Evolutionary conservation across 2,113 vertebrate species (phyloP).

Genomic region (Parotia lawesii): DNA sequence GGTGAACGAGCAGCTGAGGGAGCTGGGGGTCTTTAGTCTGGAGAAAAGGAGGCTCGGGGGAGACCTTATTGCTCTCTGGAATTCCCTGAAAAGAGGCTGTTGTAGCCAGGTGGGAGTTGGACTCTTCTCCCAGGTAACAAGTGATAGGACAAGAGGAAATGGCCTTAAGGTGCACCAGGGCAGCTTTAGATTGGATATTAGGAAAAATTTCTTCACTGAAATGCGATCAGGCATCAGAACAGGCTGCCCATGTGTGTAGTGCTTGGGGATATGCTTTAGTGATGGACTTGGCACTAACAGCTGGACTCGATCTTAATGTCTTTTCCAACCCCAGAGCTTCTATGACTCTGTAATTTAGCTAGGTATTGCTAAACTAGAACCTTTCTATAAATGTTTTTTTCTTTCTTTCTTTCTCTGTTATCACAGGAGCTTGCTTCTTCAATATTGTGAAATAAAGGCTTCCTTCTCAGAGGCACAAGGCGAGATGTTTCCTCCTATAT

Average conservation of each 20-base stretch:
- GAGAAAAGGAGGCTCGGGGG: neutral
- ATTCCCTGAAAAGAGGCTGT: neutral
- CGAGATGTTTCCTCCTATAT: neutral
- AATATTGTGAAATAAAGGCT: neutral
- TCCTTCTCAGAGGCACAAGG: neutral
- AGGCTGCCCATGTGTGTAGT: neutral
- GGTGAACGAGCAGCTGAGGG: neutral
- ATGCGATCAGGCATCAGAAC: neutral
- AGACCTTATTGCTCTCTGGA: neutral
- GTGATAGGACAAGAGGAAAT: neutral
- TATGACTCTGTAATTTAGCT: neutral
- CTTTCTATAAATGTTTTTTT: neutral
- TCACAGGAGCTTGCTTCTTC: neutral
- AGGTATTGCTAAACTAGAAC: neutral
- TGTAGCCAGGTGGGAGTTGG: neutral
- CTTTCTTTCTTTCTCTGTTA: neutral
- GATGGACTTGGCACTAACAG: neutral
- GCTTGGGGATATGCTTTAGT: neutral
- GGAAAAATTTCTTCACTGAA: neutral
- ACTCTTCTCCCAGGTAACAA: neutral
- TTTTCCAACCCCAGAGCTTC: neutral
- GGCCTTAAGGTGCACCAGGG: neutral
- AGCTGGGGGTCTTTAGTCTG: neutral
- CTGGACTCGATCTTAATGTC: neutral
- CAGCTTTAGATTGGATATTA: neutral